Percentiles rank a stretch among this genome's conserved stretches.
Conservation (phyloP, 2,888 invertebrate species). For the Melanargia galathea region DNA sequence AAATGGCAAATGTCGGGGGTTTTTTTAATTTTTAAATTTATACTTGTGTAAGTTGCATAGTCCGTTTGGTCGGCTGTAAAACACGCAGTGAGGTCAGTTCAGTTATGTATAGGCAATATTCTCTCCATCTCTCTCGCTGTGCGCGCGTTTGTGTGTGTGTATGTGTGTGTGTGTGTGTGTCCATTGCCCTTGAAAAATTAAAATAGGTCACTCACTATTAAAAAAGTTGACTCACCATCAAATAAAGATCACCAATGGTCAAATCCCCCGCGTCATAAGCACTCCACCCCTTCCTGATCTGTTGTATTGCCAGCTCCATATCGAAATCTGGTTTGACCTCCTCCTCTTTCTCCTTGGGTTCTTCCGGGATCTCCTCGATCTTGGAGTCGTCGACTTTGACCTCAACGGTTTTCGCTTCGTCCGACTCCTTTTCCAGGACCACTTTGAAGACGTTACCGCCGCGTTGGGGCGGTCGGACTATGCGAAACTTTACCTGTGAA, state of each 20-base stretch:
- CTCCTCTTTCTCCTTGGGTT: slow-evolving; percentile 44
- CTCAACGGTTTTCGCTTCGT: slow-evolving; percentile 44
- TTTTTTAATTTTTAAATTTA: too few relatives aligned
- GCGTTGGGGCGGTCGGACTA: slow-evolving; percentile 66
- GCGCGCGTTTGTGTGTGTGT: too few relatives aligned
- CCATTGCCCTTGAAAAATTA: too few relatives aligned
- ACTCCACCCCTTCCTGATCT: slow-evolving; percentile 89
- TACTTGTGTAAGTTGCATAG: too few relatives aligned
- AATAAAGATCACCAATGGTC: slow-evolving; percentile 94
- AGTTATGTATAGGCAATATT: too few relatives aligned
- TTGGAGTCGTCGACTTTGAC: slow-evolving; percentile 43
- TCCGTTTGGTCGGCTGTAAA: too few relatives aligned
- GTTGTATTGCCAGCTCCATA: slow-evolving; percentile 63
- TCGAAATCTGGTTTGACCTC: slow-evolving; percentile 57
- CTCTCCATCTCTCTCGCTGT: too few relatives aligned
- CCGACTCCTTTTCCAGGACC: slow-evolving; percentile 56
- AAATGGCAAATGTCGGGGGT: too few relatives aligned
- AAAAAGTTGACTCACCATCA: slow-evolving; percentile 91
- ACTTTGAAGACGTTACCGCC: slow-evolving; percentile 69
- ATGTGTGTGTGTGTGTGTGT: too few relatives aligned
- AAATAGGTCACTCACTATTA: too few relatives aligned
- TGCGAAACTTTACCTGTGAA: slow-evolving; percentile 69
- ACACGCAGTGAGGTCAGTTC: too few relatives aligned
- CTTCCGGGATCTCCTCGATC: slow-evolving; percentile 41
- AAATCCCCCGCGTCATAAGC: slow-evolving; percentile 87